Conservation (phyloP, 2,797 vertebrate genomes). For the Aulostomus chinensis region DNA sequence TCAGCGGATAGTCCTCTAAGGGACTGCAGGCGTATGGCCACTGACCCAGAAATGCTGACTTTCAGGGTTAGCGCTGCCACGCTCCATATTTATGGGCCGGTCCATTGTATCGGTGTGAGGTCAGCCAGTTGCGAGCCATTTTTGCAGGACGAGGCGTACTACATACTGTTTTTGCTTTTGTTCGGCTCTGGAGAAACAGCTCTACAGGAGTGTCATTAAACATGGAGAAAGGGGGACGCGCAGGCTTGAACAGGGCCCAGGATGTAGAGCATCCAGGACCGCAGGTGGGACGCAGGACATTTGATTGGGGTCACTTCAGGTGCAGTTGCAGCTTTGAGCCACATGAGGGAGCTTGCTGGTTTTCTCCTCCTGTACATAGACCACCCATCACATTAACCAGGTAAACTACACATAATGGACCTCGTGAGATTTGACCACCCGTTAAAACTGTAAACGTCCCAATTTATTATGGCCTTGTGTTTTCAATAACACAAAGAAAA, state of each 20-base stretch:
- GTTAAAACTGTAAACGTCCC: no score
- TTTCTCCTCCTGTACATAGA: no score
- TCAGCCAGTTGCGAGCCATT: constrained; percentile 44
- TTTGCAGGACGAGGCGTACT: constrained; percentile 21
- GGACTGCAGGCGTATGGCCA: constrained; percentile 16
- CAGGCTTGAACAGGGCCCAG: constrained; percentile 26
- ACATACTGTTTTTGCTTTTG: constrained; percentile 1
- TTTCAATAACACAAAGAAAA: no score
- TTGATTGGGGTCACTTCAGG: no score
- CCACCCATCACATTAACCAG: no score
- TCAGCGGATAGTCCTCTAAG: constrained; percentile 38
- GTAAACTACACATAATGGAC: no score
- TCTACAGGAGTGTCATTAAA: constrained; percentile 37
- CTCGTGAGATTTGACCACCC: no score
- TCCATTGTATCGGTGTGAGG: constrained; percentile 56
- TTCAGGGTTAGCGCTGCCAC: constrained; percentile 53
- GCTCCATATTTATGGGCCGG: constrained; percentile 42
- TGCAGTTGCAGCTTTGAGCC: no score
- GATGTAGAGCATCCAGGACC: no score
- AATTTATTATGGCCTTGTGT: no score
- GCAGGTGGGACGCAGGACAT: no score
- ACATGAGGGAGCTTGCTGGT: no score
- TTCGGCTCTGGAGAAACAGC: constrained; percentile 29
- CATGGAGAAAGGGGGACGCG: constrained; percentile 36
- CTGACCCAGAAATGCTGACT: constrained; percentile 68